These are phyloP conservation scores for Stegophylla sp. DNA, from an alignment of 2,888 invertebrate genomes.

Conservation along the genomic window DNA sequence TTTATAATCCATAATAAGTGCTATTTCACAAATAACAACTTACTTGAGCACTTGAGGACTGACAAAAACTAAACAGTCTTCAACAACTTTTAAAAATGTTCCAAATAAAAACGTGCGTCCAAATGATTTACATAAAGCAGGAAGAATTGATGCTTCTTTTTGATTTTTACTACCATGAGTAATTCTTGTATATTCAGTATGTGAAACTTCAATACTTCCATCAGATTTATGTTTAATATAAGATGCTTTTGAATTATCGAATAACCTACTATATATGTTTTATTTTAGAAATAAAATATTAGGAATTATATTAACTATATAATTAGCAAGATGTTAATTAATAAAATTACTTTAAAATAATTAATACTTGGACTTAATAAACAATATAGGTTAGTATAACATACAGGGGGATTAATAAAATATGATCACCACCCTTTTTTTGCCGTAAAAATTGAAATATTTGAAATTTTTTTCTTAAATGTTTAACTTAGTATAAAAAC, in stretches of 20 bases:
- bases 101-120: conserved; percentile 87
- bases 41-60: conserved; percentile 89
- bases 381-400: not conserved
- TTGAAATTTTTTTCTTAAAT: too few species aligned
- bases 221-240: conserved; percentile 53
- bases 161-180: conserved; percentile 66
- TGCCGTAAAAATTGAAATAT: too few species aligned
- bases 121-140: conserved; percentile 84
- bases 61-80: conserved; percentile 85
- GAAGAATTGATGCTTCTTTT: conserved; percentile 82
- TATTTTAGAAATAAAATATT: too few species aligned
- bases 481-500: too few species aligned
- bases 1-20: too few species aligned
- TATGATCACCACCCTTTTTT: too few species aligned
- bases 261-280: too few species aligned
- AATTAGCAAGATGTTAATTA: not conserved
- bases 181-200: conserved; percentile 65
- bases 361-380: not conserved
- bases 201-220: conserved; percentile 64
- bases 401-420: too few species aligned
- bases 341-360: not conserved
- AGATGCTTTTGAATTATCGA: conserved; percentile 45
- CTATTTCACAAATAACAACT: too few species aligned
- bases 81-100: conserved; percentile 79
- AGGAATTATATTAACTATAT: not conserved